Conservation (phyloP, 2,888 invertebrate genomes). For the Julus scanicus region DNA sequence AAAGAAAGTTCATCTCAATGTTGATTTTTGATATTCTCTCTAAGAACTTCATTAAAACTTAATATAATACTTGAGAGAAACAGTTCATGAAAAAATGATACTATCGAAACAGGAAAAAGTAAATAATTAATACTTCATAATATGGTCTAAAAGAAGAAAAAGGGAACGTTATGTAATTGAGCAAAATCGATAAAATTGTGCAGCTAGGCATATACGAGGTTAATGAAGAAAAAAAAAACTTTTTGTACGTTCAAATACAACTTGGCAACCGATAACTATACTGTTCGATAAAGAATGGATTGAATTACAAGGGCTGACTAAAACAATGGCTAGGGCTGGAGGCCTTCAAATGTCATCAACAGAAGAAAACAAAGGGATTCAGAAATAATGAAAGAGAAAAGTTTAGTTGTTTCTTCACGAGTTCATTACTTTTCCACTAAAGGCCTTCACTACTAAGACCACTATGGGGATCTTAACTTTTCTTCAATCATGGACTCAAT, state of each 20-base stretch:
- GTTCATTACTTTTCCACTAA: neutral
- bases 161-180: neutral
- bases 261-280: neutral
- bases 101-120: neutral
- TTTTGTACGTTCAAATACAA: neutral
- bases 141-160: neutral
- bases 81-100: neutral
- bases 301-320: conserved; percentile 21
- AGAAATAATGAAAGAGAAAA: neutral
- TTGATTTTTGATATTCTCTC: neutral
- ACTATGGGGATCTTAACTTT: neutral
- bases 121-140: conserved; percentile 34
- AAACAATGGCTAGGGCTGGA: conserved; percentile 9
- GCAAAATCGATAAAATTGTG: neutral
- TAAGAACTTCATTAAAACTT: conserved; percentile 1
- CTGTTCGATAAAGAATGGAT: conserved; percentile 5
- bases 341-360: conserved; percentile 43
- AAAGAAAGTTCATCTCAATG: conserved; percentile 4
- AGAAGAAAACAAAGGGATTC: conserved; percentile 25
- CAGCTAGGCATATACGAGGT: neutral
- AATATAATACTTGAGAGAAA: neutral
- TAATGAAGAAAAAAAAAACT: neutral
- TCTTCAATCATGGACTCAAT: neutral
- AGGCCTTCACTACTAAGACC: neutral
- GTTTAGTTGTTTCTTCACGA: neutral